phyloP scores from a whole-genome alignment of 2,113 vertebrate genomes.

The Cyanistes caeruleus region DNA sequence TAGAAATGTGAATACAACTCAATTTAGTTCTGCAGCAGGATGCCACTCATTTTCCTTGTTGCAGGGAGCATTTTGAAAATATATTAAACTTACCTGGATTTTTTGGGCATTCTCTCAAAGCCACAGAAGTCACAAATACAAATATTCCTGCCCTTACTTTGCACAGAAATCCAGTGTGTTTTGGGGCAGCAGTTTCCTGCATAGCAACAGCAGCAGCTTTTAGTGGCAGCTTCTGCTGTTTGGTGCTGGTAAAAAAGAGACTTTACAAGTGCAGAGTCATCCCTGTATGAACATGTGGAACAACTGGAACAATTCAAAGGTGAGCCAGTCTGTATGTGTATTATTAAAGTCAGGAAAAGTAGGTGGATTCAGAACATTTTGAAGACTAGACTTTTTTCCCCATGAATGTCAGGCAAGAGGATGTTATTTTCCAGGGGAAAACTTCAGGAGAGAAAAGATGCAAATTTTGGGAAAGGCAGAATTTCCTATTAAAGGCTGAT shows the following conservation, averaged over 20 bases:
- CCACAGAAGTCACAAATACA: neutral
- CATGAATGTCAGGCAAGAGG: neutral
- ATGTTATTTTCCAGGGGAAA: neutral
- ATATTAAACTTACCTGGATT: neutral
- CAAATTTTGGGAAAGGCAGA: neutral
- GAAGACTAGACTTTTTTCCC: neutral
- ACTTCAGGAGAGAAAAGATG: neutral
- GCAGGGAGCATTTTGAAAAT: neutral
- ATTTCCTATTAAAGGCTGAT: neutral
- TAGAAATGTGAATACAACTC: neutral
- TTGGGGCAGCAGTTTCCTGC: neutral
- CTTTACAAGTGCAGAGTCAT: neutral
- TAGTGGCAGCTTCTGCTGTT: neutral
- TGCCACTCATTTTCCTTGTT: neutral
- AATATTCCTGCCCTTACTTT: neutral
- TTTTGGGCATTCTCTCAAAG: neutral
- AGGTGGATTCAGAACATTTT: neutral
- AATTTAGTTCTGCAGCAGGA: neutral
- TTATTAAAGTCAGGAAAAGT: neutral
- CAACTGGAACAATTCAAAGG: neutral
- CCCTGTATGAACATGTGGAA: neutral
- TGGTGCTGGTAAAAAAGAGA: neutral
- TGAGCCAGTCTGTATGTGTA: neutral
- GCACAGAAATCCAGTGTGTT: neutral
- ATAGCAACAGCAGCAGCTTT: neutral